phyloP scores from a whole-genome alignment of 2,113 vertebrate genomes.

The Rhagologus leucostigma region DNA sequence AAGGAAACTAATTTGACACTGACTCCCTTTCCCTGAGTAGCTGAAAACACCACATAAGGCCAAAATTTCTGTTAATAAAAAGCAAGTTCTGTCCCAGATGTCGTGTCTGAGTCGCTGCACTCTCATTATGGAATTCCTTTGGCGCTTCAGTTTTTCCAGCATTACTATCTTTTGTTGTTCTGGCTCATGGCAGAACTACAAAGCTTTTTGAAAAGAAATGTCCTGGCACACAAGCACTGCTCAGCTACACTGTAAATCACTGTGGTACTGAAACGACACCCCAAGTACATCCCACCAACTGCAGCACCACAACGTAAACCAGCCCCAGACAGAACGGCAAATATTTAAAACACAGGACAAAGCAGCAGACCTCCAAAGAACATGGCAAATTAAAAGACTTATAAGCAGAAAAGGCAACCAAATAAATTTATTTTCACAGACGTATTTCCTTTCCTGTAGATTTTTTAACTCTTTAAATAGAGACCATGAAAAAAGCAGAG shows the following conservation, averaged over 20 bases:
- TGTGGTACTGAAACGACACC: rapidly evolving
- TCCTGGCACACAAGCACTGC: not conserved
- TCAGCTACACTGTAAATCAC: not conserved
- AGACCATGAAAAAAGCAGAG: not conserved
- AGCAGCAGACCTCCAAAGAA: not conserved
- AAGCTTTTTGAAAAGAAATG: not conserved
- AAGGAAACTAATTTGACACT: not conserved
- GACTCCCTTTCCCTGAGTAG: not conserved
- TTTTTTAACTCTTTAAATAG: not conserved
- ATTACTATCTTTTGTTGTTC: not conserved
- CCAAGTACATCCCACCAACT: not conserved
- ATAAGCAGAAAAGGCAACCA: not conserved
- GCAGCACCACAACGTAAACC: not conserved
- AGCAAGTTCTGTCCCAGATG: not conserved
- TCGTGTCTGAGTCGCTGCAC: not conserved
- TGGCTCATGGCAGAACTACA: not conserved
- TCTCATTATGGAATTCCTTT: not conserved
- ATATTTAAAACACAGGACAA: not conserved
- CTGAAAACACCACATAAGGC: not conserved
- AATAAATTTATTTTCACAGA: not conserved
- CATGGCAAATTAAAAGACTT: not conserved
- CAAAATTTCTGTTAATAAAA: not conserved
- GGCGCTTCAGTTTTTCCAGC: not conserved
- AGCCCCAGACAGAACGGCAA: not conserved
- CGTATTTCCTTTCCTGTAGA: not conserved